Conservation (phyloP, 2,113 vertebrate genomes). For the Uropsilus gracilis region DNA sequence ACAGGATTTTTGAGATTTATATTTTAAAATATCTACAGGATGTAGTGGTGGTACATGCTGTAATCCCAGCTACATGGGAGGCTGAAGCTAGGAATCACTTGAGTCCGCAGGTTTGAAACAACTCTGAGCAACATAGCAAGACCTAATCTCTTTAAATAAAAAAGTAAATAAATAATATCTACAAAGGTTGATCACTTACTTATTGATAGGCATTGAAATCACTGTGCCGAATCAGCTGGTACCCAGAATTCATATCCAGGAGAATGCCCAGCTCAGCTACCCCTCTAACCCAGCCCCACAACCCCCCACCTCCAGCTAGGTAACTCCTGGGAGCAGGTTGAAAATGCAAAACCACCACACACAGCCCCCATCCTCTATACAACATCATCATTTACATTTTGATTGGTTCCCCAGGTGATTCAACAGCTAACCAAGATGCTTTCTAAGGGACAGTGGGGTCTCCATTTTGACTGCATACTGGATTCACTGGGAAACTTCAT, state of each 20-base stretch:
- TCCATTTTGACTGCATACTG: neutral
- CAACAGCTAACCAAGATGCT: neutral
- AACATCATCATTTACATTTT: neutral
- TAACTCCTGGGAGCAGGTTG: neutral
- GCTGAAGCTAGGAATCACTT: too few relatives aligned
- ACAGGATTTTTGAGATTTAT: neutral
- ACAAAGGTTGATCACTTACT: neutral
- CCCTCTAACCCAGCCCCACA: fast-evolving
- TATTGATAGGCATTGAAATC: neutral
- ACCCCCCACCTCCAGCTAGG: too few relatives aligned
- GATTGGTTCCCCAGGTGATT: neutral
- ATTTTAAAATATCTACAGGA: neutral
- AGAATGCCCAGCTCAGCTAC: too few relatives aligned
- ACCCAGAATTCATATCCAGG: neutral
- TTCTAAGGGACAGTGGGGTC: neutral
- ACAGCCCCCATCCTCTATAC: too few relatives aligned
- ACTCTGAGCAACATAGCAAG: too few relatives aligned
- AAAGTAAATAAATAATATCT: too few relatives aligned
- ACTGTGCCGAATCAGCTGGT: neutral
- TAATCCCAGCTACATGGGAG: too few relatives aligned
- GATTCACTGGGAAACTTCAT: neutral
- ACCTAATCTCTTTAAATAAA: too few relatives aligned
- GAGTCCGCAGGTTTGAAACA: too few relatives aligned
- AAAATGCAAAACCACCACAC: neutral
- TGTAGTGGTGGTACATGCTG: too few relatives aligned